Evolutionary conservation across 37 sponge, comb jelly and placozoan species (phyloP), one percentile per base, ranked within the genome.

Genomic region (Geodia barretti): DNA sequence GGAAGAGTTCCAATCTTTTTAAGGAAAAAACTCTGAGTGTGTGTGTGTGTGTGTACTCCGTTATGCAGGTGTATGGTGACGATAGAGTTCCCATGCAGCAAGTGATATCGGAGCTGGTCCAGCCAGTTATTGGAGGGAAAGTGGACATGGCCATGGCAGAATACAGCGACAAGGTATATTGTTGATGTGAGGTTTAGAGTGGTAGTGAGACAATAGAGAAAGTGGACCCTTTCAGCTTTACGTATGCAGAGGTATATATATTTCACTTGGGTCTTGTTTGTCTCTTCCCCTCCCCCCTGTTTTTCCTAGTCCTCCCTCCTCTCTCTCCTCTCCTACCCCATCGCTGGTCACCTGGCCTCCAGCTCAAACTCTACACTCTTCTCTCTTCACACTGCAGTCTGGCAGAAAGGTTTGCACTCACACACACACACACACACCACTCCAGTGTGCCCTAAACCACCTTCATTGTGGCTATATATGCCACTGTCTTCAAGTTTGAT

Each of bases 341-440:
- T 68, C 68, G 31, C 68, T 2, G 9, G 14, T 33, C 34, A 28
- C 33, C 30, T 33, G 1, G 31, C 68, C 31, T 29, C 34, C 20
- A 33, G 32, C 31, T 28, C 33, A 29, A 68, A 68, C 34, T 5
- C 68, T 21, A 33, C 68, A 21, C 30, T 68, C 34, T 68, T 68
- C 68, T 68, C 33, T 68, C 68, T 68, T 28, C 68, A 29, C 68
- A 68, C 30, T 3, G 68, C 33, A 7, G 34, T 68, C 68, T 68
- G 68, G 68, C 30, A 33, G 68, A 68, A 68, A 68, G 68, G 68
- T 68, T 20, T 33, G 9, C 68, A 33, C 7, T 47, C 7, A 47
- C n/a, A n/a, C n/a, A n/a, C n/a, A n/a, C n/a, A n/a, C n/a, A n/a
- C n/a, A n/a, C n/a, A n/a, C n/a, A n/a, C n/a, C n/a, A n/a, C n/a